These are phyloP conservation scores for Sphenopsis melanotis DNA, from an alignment of 2,797 vertebrate genomes.

Conservation along the genomic window DNA sequence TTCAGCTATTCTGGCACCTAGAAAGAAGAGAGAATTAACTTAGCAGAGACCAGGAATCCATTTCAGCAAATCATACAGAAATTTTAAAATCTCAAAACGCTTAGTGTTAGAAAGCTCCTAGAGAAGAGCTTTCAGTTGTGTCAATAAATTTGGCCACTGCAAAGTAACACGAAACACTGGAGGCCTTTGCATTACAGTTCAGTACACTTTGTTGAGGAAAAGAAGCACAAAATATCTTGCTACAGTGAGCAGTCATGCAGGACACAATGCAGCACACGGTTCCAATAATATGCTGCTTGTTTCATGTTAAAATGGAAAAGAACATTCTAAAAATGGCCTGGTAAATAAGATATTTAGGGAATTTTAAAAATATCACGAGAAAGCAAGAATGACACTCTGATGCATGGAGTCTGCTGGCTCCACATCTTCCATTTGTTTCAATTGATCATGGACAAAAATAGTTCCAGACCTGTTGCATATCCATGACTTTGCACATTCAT, in stretches of 20 bases:
- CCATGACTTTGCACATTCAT: background rate
- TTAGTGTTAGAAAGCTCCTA: background rate
- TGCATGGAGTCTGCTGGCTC: background rate
- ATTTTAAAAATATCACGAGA: background rate
- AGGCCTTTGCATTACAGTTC: background rate
- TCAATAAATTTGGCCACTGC: background rate
- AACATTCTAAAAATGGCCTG: background rate
- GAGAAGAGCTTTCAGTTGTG: background rate
- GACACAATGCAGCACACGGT: background rate
- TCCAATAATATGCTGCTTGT: background rate
- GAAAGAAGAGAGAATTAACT: slow-evolving; percentile 34
- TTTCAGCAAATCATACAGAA: background rate
- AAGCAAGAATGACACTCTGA: background rate
- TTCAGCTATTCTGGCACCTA: slow-evolving; percentile 96
- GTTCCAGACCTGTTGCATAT: background rate
- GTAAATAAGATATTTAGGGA: background rate
- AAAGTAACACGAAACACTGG: background rate
- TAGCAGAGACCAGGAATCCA: background rate
- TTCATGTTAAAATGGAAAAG: background rate
- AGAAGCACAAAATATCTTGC: background rate
- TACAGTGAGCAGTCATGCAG: background rate
- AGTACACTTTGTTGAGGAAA: background rate
- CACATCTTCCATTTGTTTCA: background rate
- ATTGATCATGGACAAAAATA: background rate
- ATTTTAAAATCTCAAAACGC: background rate